phyloP scores from a whole-genome alignment of 2,888 invertebrate genomes.

The Drosophila aldrichi region DNA sequence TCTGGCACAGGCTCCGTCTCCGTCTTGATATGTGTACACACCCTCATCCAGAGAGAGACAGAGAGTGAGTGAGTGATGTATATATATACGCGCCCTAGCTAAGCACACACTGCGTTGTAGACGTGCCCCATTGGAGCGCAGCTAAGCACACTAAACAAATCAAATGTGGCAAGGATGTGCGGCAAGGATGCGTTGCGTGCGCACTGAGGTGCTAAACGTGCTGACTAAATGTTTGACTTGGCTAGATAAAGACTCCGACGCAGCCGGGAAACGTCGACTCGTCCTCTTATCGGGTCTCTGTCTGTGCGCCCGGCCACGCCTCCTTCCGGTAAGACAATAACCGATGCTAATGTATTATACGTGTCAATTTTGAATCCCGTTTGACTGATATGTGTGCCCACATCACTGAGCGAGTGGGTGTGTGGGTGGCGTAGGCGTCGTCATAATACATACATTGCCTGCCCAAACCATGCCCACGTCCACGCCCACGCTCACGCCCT shows the following conservation, averaged over 20 bases:
- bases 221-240: constrained; percentile 62
- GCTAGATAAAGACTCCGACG: constrained; percentile 20
- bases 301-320: constrained; percentile 14
- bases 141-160: constrained; percentile 63
- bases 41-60: not conserved
- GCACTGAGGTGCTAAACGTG: constrained; percentile 61
- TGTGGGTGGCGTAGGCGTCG: constrained; percentile 8
- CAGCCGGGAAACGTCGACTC: constrained; percentile 2
- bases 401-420: constrained; percentile 5
- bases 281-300: constrained; percentile 22
- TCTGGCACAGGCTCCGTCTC: constrained; percentile 1
- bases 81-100: constrained; percentile 12
- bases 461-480: not conserved
- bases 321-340: constrained; percentile 63
- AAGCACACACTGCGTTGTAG: constrained; percentile 16
- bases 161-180: constrained; percentile 52
- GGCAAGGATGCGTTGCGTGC: constrained; percentile 29
- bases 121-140: constrained; percentile 38
- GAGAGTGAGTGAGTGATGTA: not conserved
- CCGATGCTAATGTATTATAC: constrained; percentile 74
- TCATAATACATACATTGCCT: constrained; percentile 25
- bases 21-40: constrained; percentile 24
- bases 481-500: not conserved
- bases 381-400: constrained; percentile 68
- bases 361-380: constrained; percentile 75